Conservation (phyloP, 2,113 vertebrate genomes). For the Azemiops feae region DNA sequence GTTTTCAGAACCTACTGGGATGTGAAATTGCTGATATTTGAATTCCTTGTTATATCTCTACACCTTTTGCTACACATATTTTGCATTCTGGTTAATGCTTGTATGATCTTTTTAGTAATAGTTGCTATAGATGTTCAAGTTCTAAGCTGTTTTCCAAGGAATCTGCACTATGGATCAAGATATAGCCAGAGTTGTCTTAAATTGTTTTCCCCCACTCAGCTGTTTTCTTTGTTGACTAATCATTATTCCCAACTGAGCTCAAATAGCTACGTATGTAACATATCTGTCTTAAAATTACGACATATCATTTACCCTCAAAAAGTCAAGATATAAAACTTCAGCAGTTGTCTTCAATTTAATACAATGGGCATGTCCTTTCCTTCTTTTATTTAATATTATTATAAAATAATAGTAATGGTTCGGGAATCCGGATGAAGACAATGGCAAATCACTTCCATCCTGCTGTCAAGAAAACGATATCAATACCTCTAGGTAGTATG, state of each 20-base stretch:
- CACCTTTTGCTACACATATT: conserved; percentile 7
- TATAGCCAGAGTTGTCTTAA: neutral
- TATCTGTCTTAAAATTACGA: conserved; percentile 28
- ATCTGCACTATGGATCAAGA: conserved; percentile 1
- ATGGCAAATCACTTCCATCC: neutral
- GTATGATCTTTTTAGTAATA: neutral
- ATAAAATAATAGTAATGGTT: neutral
- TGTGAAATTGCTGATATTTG: neutral
- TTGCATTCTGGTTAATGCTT: neutral
- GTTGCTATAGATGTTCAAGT: conserved; percentile 5
- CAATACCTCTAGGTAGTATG: neutral
- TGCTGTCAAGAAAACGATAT: neutral
- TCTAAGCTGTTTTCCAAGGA: conserved; percentile 11
- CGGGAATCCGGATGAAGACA: neutral
- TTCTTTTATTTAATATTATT: neutral
- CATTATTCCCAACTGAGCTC: neutral
- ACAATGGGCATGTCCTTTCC: neutral
- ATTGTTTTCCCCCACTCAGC: neutral
- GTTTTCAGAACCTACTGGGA: neutral
- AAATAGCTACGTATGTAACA: conserved; percentile 26
- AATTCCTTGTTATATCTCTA: conserved; percentile 7
- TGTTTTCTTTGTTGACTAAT: conserved; percentile 21
- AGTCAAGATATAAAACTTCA: conserved; percentile 10
- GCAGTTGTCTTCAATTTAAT: neutral
- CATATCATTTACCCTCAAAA: conserved; percentile 25